A percentile compares a stretch with the other conserved stretches of the same genome.
Evolutionary conservation across 2,797 vertebrate species (phyloP).

Genomic region (Malurus leucopterus): DNA sequence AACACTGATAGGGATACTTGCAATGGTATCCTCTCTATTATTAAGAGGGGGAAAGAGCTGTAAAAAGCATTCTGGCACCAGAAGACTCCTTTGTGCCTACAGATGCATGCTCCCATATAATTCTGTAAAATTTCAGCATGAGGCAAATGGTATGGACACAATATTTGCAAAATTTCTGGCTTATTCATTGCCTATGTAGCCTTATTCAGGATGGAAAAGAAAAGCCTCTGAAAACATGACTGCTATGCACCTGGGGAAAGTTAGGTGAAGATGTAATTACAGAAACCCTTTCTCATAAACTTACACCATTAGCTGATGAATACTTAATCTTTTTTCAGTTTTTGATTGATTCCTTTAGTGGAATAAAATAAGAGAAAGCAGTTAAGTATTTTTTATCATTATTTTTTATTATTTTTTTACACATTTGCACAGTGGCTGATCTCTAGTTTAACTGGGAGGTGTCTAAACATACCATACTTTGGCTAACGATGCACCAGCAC

Average conservation of each 20-base stretch:
- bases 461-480: neutral
- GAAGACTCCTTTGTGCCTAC: neutral
- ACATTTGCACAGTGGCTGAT: constrained; percentile 10
- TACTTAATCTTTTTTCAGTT: neutral
- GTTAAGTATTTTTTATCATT: neutral
- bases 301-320: neutral
- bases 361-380: constrained; percentile 25
- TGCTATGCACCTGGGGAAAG: neutral
- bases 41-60: neutral
- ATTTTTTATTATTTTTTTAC: constrained; percentile 1
- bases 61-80: neutral
- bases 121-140: neutral
- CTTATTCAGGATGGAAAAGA: neutral
- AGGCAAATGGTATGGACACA: neutral
- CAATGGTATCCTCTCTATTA: neutral
- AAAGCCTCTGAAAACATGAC: neutral
- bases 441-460: neutral
- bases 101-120: neutral
- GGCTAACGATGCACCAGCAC: neutral
- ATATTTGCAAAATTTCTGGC: neutral
- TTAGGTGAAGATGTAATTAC: neutral
- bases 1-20: neutral
- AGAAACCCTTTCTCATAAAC: neutral
- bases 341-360: neutral
- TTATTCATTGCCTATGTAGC: neutral